Percentiles rank a stretch among this genome's conserved stretches.
These are phyloP conservation scores for Hippocampus comes DNA, from an alignment of 2,113 vertebrate genomes.

Conservation along the genomic window DNA sequence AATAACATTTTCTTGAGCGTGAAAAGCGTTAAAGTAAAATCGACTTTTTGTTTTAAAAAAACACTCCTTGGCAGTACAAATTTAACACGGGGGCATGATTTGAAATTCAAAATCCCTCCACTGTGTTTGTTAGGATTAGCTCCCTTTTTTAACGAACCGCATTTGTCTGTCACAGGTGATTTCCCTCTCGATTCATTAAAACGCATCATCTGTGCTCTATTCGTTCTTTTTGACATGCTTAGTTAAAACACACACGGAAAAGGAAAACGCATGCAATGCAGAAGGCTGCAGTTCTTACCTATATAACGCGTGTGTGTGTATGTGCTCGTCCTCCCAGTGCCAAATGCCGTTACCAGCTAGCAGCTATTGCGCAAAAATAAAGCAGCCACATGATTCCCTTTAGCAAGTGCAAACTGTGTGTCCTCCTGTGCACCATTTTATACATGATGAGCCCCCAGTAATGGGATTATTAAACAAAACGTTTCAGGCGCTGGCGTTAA, in stretches of 20 bases:
- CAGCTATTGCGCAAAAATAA: constrained; percentile 31
- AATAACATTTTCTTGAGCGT: neutral
- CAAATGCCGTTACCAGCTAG: constrained; percentile 34
- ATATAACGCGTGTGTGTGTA: constrained; percentile 62
- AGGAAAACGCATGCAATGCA: constrained; percentile 55
- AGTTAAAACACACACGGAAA: neutral
- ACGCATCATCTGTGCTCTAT: neutral
- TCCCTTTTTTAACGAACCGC: neutral
- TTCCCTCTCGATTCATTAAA: neutral
- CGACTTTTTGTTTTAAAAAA: neutral
- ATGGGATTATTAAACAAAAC: constrained; percentile 99
- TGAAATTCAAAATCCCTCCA: neutral
- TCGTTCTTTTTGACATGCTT: neutral
- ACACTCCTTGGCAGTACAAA: neutral
- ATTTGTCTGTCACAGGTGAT: neutral
- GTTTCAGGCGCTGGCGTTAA: constrained; percentile 99
- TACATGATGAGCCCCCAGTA: constrained; percentile 99
- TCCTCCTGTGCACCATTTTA: constrained; percentile 98
- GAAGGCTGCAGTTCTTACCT: constrained; percentile 73
- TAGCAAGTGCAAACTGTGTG: constrained; percentile 99
- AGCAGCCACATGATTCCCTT: constrained; percentile 84
- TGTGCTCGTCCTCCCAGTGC: constrained; percentile 51
- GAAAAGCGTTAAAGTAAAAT: no score
- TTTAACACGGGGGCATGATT: neutral
- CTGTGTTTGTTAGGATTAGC: no score